Conservation (phyloP, 2,113 vertebrate genomes). For the Rhegmatorhina hoffmannsi region DNA sequence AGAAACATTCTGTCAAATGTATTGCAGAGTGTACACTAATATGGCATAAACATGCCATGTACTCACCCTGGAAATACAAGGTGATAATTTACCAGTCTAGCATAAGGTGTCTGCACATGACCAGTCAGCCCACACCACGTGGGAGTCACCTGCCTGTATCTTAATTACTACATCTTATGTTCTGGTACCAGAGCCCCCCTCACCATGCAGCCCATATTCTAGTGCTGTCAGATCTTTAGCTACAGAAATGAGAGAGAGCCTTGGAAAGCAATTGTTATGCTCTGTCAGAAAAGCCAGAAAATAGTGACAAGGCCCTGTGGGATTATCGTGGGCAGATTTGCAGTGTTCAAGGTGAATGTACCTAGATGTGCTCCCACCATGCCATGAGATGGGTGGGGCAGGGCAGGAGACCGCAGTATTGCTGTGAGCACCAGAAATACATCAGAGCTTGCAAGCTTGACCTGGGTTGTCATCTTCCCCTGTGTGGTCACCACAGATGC, state of each 20-base stretch:
- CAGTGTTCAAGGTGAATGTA: not conserved
- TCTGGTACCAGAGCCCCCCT: not conserved
- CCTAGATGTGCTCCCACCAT: fast-evolving
- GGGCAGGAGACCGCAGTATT: not conserved
- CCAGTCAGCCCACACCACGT: fast-evolving
- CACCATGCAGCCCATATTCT: not conserved
- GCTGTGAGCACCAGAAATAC: not conserved
- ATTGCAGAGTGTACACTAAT: not conserved
- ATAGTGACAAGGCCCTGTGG: too few relatives aligned
- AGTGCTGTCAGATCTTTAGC: not conserved
- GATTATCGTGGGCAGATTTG: not conserved
- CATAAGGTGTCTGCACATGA: not conserved
- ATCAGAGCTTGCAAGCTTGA: not conserved
- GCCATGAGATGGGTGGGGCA: not conserved
- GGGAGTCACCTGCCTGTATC: not conserved
- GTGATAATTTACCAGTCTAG: not conserved
- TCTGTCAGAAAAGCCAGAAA: not conserved
- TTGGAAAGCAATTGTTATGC: not conserved
- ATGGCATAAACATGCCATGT: not conserved
- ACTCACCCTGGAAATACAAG: not conserved
- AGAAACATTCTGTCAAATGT: not conserved
- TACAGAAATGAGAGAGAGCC: not conserved
- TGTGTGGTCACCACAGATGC: not conserved
- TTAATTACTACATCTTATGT: not conserved
- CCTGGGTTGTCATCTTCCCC: not conserved